Percentiles rank a stretch among this genome's conserved stretches.
Evolutionary conservation across 2,113 vertebrate genomes (phyloP).

Genomic region (Cyprinodon brontotheroides): DNA sequence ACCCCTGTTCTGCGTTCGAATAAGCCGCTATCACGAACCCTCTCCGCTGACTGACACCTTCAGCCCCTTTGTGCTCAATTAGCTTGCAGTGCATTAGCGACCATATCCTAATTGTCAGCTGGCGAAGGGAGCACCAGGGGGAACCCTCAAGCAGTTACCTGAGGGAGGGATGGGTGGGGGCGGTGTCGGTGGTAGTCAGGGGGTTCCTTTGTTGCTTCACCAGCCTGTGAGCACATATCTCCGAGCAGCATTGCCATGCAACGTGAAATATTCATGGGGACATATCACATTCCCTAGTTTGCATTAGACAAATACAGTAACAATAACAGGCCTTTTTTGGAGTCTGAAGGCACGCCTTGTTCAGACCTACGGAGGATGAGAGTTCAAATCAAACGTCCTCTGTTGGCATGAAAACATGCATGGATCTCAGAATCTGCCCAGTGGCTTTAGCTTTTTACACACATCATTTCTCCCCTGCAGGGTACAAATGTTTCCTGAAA

Average conservation of each 20-base stretch:
- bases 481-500: conserved; percentile 6
- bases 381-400: conserved; percentile 6
- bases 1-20: conserved; percentile 8
- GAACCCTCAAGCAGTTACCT: conserved; percentile 66
- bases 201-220: conserved; percentile 53
- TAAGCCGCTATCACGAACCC: conserved; percentile 21
- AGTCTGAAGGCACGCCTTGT: conserved; percentile 8
- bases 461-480: neutral
- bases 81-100: conserved; percentile 70
- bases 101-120: conserved; percentile 74
- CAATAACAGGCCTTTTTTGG: conserved; percentile 14
- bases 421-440: conserved; percentile 1
- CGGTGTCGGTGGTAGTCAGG: neutral
- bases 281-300: conserved; percentile 62
- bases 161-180: conserved; percentile 37
- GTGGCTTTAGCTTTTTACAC: neutral
- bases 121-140: conserved; percentile 65
- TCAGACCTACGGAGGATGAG: neutral
- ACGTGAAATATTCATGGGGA: conserved; percentile 71
- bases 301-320: conserved; percentile 46
- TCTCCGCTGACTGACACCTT: conserved; percentile 71
- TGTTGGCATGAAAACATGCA: neutral
- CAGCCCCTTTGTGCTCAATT: conserved; percentile 75
- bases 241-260: conserved; percentile 38
- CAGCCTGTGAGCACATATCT: conserved; percentile 50